A percentile compares a stretch with the other conserved stretches of the same genome.
Conservation (phyloP, 2,797 vertebrate species). For the Kryptopterus vitreolus region DNA sequence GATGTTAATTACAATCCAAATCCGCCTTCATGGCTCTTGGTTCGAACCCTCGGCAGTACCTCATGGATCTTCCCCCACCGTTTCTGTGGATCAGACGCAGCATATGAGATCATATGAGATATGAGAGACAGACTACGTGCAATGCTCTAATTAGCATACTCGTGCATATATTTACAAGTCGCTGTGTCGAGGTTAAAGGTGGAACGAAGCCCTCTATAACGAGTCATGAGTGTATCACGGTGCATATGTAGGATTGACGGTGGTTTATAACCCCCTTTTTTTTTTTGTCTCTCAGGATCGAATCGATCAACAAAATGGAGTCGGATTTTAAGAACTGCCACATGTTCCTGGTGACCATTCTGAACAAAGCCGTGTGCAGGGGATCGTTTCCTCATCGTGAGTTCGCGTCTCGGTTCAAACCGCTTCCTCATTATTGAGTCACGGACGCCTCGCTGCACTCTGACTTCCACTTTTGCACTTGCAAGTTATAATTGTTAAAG, state of each 20-base stretch:
- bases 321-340: conserved; percentile 99
- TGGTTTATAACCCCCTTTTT: background rate
- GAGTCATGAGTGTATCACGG: too few relatives aligned
- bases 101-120: too few relatives aligned
- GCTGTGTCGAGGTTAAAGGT: too few relatives aligned
- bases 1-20: too few relatives aligned
- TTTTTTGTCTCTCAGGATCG: conserved; percentile 77
- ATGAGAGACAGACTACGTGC: too few relatives aligned
- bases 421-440: background rate
- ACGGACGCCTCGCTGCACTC: background rate
- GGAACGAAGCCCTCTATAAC: background rate
- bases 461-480: background rate
- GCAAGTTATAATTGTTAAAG: background rate
- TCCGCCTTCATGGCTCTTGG: too few relatives aligned
- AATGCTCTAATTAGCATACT: background rate
- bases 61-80: too few relatives aligned
- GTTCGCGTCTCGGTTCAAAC: conserved; percentile 59
- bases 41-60: too few relatives aligned
- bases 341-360: conserved; percentile 96
- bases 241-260: background rate
- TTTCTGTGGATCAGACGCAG: too few relatives aligned
- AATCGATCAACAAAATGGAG: conserved; percentile 98
- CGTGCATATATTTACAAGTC: background rate
- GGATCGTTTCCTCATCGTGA: conserved; percentile 97
- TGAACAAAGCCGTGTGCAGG: conserved; percentile 96